A percentile compares a stretch with the other conserved stretches of the same genome.
These are phyloP conservation scores for Dermolepida albohirtum DNA, from an alignment of 2,888 invertebrate species.

Conservation along the genomic window DNA sequence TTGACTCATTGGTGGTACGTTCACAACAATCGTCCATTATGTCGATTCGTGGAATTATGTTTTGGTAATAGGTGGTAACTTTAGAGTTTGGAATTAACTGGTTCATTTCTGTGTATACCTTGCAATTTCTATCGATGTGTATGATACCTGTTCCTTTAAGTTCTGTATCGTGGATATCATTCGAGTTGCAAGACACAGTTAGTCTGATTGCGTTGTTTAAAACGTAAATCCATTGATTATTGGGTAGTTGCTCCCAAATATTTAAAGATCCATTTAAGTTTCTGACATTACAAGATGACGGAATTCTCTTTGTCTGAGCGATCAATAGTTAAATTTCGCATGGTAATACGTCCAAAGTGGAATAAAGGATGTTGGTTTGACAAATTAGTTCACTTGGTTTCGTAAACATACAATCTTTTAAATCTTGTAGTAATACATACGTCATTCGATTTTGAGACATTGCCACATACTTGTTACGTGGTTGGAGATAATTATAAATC, in stretches of 20 bases:
- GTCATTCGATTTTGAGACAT: constrained; percentile 18
- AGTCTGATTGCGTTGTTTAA: too few relatives aligned
- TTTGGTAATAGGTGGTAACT: too few relatives aligned
- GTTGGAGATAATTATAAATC: constrained; percentile 17
- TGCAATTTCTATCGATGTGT: neutral
- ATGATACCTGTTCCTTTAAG: too few relatives aligned
- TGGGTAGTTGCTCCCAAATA: too few relatives aligned
- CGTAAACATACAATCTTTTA: neutral
- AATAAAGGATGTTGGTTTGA: constrained; percentile 4
- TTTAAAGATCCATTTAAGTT: too few relatives aligned
- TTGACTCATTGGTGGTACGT: too few relatives aligned
- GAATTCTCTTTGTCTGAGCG: too few relatives aligned
- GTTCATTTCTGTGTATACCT: constrained; percentile 16
- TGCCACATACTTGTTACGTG: constrained; percentile 13
- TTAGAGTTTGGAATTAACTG: constrained; percentile 8
- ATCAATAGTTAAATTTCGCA: neutral
- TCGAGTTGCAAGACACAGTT: too few relatives aligned
- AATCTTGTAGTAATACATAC: constrained; percentile 21
- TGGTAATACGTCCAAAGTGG: constrained; percentile 3
- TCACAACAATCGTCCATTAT: constrained; percentile 14
- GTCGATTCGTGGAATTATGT: neutral
- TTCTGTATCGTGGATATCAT: too few relatives aligned
- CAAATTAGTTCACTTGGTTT: neutral
- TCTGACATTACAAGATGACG: too few relatives aligned
- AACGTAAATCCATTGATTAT: too few relatives aligned